A percentile compares a stretch with the other conserved stretches of the same genome.
Evolutionary conservation across 2,888 invertebrate genomes (phyloP).

Genomic region (Aleiodes alternator): DNA sequence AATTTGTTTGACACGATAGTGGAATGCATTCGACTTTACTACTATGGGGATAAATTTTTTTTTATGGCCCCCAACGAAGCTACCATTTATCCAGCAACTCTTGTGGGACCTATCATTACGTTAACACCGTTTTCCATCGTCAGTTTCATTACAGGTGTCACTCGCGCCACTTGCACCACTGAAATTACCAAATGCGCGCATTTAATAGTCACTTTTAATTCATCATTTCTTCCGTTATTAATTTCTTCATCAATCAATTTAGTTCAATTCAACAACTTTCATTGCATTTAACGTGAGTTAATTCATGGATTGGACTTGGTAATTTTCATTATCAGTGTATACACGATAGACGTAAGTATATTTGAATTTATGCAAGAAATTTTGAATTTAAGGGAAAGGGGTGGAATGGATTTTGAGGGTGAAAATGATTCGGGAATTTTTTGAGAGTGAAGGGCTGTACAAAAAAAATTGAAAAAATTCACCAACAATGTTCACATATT

Average conservation of each 20-base stretch:
- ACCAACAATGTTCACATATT: too few relatives aligned
- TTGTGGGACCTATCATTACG: constrained; percentile 64
- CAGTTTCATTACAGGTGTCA: constrained; percentile 74
- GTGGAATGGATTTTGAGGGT: too few relatives aligned
- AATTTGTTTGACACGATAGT: constrained; percentile 19
- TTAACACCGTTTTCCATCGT: constrained; percentile 66
- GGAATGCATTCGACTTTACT: constrained; percentile 6
- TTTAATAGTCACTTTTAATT: constrained; percentile 24
- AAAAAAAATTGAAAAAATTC: too few relatives aligned
- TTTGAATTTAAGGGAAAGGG: too few relatives aligned
- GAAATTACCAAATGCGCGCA: constrained; percentile 34
- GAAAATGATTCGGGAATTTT: too few relatives aligned
- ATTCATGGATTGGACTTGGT: background rate
- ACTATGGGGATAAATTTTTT: constrained; percentile 15
- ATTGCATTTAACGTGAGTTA: background rate
- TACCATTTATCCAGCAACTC: constrained; percentile 53
- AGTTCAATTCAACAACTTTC: background rate
- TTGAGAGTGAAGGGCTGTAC: too few relatives aligned
- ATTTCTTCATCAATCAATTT: background rate
- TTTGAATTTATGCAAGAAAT: too few relatives aligned
- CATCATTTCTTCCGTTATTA: constrained; percentile 4
- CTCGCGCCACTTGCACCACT: constrained; percentile 57
- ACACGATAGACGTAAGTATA: too few relatives aligned
- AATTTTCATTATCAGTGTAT: background rate
- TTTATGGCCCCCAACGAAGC: constrained; percentile 55